Base-by-base conservation (phyloP, 2,888 invertebrate genomes). In the Drosophila suboccidentalis region DNA sequence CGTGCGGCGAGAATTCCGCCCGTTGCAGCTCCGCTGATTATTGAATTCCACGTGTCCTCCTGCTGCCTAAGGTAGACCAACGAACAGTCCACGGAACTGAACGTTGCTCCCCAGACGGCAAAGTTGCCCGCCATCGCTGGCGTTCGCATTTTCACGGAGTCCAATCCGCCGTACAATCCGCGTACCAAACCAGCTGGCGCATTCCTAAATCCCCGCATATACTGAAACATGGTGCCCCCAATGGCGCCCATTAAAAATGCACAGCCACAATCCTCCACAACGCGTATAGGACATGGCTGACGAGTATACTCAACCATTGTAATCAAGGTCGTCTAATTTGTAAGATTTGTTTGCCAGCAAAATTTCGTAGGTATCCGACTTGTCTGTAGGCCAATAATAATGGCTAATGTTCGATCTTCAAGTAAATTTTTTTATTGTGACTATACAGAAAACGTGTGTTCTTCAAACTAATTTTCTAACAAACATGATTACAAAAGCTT, bases 181-280 rank as follows among this genome's bases (percentile, higher is more conserved):
- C 87, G 88, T 9, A 66, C 11, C 4, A 86, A 2, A 1, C 86
- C 86, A 2, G 69, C 13, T 1, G 86, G 86, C 0, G 86, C 72
- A 54, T 86, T 84, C 5, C 88, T 75, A 22, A 86, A 86, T 26
- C 86, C 86, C 59, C 76, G 67, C 54, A 76, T 51, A 55, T 47
- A 76, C 66, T 86, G 80, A 47, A 86, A 87, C 46, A 86, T 43
- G n/a, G 78, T 76, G 5, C 86, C 87, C 5, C 88, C 88, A 17
- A 86, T 76, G 39, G 63, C 57, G 46, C 86, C 86, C 87, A 86
- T 86, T 69, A 86, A 60, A 41, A 86, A 86, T 22, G 88, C 88
- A 54, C 86, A 88, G n/a, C 86, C 86, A 47, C 84, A 84, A 51
- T 88, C 86, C 71, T 86, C 86, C 10, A 88, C 78, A 50, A 86